These are phyloP conservation scores for Hyles vespertilio DNA, from an alignment of 1,140 invertebrate genomes.

Conservation along the genomic window DNA sequence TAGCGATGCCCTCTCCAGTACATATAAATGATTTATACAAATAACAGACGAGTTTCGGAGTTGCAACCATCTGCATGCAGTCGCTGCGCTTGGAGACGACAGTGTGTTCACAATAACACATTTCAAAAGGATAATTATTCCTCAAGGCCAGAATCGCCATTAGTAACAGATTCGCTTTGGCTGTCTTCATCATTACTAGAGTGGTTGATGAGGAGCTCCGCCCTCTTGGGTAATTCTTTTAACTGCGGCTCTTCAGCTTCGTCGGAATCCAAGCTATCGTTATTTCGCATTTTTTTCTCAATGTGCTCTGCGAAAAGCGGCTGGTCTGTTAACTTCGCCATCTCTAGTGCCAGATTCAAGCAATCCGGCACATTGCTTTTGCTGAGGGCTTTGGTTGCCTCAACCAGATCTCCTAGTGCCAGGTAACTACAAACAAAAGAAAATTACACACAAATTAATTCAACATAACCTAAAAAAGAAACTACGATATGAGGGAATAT, in stretches of 20 bases:
- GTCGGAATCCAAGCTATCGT: no score
- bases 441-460: slow-evolving; percentile 1
- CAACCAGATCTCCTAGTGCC: slow-evolving; percentile 37
- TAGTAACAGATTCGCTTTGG: no score
- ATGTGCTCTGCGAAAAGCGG: slow-evolving; percentile 49
- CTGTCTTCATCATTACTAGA: no score
- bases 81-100: no score
- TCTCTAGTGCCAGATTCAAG: slow-evolving; percentile 48
- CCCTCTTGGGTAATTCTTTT: not conserved
- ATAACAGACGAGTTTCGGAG: no score
- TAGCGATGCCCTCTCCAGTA: no score
- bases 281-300: slow-evolving; percentile 19
- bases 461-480: not conserved
- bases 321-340: slow-evolving; percentile 53
- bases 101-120: no score
- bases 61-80: no score
- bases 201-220: not conserved
- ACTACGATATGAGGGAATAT: not conserved
- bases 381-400: slow-evolving; percentile 43
- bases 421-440: slow-evolving; percentile 47
- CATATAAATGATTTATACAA: no score
- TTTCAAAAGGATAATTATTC: no score
- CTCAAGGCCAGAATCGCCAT: no score
- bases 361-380: slow-evolving; percentile 37
- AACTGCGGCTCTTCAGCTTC: not conserved